phyloP scores from a whole-genome alignment of 1,140 invertebrate species.

The Pogonomyrmex barbatus region DNA sequence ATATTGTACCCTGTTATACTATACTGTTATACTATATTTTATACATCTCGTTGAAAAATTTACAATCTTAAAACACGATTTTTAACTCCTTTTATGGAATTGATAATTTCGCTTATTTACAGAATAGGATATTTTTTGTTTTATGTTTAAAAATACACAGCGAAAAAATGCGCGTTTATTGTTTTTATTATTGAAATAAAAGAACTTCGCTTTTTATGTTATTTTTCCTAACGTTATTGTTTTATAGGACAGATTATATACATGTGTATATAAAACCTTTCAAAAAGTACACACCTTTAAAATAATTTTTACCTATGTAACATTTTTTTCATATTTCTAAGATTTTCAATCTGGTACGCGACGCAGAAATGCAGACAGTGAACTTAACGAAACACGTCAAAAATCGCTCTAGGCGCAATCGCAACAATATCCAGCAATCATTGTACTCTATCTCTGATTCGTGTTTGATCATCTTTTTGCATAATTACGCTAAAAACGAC shows the following conservation, averaged over 20 bases:
- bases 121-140: background rate
- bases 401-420: constrained; percentile 30
- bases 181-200: background rate
- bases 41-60: background rate
- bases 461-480: background rate
- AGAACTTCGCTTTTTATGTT: background rate
- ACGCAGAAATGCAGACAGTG: background rate
- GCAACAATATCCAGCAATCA: constrained; percentile 20
- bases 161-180: background rate
- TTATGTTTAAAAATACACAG: background rate
- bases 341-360: constrained; percentile 32
- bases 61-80: background rate
- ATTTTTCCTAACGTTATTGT: background rate
- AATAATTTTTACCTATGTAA: background rate
- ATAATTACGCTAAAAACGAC: constrained; percentile 1
- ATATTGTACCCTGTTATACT: background rate
- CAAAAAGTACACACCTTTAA: background rate
- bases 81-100: background rate
- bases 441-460: background rate
- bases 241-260: background rate
- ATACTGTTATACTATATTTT: background rate
- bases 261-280: background rate
- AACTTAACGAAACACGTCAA: background rate
- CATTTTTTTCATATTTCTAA: background rate
- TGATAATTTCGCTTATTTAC: background rate